phyloP scores from a whole-genome alignment of 1,140 invertebrate species.

The Eubasilissa regina region DNA sequence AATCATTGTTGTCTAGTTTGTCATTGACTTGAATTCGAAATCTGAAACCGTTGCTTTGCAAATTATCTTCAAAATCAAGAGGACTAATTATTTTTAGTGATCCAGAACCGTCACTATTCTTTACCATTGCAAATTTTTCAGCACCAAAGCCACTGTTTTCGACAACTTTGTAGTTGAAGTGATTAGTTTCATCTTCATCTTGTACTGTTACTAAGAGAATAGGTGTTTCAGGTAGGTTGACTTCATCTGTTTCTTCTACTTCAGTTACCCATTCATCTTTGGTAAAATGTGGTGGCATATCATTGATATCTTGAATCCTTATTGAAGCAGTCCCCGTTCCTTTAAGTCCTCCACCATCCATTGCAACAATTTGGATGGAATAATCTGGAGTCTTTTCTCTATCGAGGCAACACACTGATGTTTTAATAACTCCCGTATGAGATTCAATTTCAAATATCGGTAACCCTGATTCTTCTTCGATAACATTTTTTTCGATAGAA shows the following conservation, averaged over 20 bases:
- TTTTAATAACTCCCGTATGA: conserved; percentile 78
- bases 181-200: conserved; percentile 79
- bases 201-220: conserved; percentile 78
- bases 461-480: conserved; percentile 77
- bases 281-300: conserved; percentile 78
- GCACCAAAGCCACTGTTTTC: conserved; percentile 77
- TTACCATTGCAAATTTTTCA: conserved; percentile 79
- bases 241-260: conserved; percentile 78
- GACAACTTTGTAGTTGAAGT: conserved; percentile 72
- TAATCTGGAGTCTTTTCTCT: conserved; percentile 80
- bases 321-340: conserved; percentile 76
- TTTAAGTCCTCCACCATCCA: conserved; percentile 76
- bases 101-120: conserved; percentile 78
- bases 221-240: conserved; percentile 74
- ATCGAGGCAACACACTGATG: conserved; percentile 77
- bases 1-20: conserved; percentile 72
- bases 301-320: conserved; percentile 75
- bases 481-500: conserved; percentile 81
- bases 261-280: conserved; percentile 79
- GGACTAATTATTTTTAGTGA: conserved; percentile 79
- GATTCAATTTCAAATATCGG: conserved; percentile 79
- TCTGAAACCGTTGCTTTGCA: conserved; percentile 75
- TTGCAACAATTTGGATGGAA: conserved; percentile 78
- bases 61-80: conserved; percentile 75
- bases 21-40: conserved; percentile 76